phyloP scores from a whole-genome alignment of 2,888 invertebrate species.

The Apeira syringaria region DNA sequence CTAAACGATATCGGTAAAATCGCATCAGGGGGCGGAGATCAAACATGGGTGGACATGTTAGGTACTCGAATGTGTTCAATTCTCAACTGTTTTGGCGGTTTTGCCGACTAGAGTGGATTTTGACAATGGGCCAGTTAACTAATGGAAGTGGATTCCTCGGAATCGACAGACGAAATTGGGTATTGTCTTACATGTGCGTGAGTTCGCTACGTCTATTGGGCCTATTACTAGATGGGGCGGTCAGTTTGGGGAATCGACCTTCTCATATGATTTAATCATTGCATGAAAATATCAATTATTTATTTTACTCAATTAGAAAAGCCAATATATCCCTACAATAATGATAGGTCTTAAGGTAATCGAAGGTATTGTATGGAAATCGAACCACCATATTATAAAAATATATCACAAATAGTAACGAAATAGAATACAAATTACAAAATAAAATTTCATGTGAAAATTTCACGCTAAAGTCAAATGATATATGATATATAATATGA shows the following conservation, averaged over 20 bases:
- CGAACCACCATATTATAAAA: too few relatives aligned
- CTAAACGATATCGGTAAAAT: constrained; percentile 36
- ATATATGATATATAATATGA: too few relatives aligned
- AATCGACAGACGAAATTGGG: constrained; percentile 62
- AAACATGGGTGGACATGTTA: constrained; percentile 44
- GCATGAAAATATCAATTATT: too few relatives aligned
- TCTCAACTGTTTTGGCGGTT: constrained; percentile 73
- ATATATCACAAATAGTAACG: too few relatives aligned
- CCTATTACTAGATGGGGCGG: constrained; percentile 41
- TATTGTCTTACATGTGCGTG: constrained; percentile 55
- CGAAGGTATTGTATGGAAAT: too few relatives aligned
- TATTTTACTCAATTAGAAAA: too few relatives aligned
- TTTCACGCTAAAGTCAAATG: too few relatives aligned
- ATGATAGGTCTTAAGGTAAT: too few relatives aligned
- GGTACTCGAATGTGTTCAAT: constrained; percentile 48
- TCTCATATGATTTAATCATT: constrained; percentile 11
- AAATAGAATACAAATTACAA: too few relatives aligned
- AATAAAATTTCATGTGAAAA: too few relatives aligned
- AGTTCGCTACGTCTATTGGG: constrained; percentile 42
- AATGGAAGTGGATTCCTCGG: constrained; percentile 59
- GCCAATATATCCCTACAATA: too few relatives aligned
- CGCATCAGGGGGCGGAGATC: constrained; percentile 44
- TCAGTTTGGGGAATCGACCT: constrained; percentile 38
- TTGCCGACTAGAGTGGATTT: constrained; percentile 71
- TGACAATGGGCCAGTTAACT: constrained; percentile 76